Base-by-base conservation (phyloP, 2,113 vertebrate genomes). In the Forbesichthys agassizii region DNA sequence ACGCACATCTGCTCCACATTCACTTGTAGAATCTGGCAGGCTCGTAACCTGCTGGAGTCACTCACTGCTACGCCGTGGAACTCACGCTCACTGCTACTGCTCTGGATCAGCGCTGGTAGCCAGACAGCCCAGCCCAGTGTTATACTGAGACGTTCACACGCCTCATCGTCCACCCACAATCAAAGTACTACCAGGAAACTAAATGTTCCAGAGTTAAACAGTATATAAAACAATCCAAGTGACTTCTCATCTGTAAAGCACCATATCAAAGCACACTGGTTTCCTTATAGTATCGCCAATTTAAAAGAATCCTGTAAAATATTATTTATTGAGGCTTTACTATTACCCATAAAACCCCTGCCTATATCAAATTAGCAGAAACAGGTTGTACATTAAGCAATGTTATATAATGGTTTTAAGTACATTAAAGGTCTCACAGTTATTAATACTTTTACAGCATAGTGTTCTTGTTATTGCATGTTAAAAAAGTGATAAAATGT, bases 1-100 rank as follows among this genome's bases (percentile, higher is more conserved):
- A 76, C 85, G 86, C 88, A 89, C 89, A 92, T 93, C 88, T 92
- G 87, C 83, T 82, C 86, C 89, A 94, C 94, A 93, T 92, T 97
- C 96, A 96, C 92, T 98, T 98, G 92, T 97, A 97, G 93, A 96
- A 95, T 86, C 94, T 95, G 94, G 95, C 96, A 91, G 96, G 95
- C 77, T 95, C 92, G 11, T 93, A 96, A 92, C 96, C 96, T 6
- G 95, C 95, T 87, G 95, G 94, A 84, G 95, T 96, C 88, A 93
- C 93, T 96, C 88, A 93, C 93, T 81, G 95, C 92, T 61, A 94
- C 90, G 70, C 75, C 80, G 78, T 82, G 82, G 82, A 85, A 88
- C 78, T 66, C 11, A 14, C 33, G 81, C 72, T 79, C 78, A 56
- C 69, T 5, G 52, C 77, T 79, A 77, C 77, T 69, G 81, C 47